A percentile compares a stretch with the other conserved stretches of the same genome.
Evolutionary conservation across 2,113 vertebrate species (phyloP).

Genomic region (Hyperoodon ampullatus): DNA sequence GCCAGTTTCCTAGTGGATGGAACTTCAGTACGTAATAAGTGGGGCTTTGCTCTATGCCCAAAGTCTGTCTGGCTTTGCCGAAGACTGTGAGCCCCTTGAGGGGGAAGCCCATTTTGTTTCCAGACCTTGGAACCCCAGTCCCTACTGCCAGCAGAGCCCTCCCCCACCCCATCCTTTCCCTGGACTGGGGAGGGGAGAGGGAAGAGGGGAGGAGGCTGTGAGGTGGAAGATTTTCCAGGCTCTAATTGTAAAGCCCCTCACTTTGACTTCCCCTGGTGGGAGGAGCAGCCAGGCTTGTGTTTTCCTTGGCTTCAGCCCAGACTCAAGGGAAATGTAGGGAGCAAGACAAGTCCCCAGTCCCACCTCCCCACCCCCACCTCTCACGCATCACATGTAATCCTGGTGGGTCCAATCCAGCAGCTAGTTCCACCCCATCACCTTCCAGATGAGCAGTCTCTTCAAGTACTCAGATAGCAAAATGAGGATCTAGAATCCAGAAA

Average conservation of each 20-base stretch:
- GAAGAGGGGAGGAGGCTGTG: neutral
- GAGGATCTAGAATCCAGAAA: neutral
- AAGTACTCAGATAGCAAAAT: neutral
- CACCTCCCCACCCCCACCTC: neutral
- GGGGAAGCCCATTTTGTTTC: constrained; percentile 59
- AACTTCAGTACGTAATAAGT: constrained; percentile 71
- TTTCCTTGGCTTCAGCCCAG: constrained; percentile 73
- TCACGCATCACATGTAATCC: neutral
- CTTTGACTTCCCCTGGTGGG: constrained; percentile 56
- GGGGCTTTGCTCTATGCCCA: constrained; percentile 42
- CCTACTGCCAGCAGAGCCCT: neutral
- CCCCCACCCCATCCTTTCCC: neutral
- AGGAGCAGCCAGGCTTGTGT: constrained; percentile 28
- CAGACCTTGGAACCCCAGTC: constrained; percentile 52
- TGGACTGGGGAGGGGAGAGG: neutral
- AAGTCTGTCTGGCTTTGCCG: constrained; percentile 72
- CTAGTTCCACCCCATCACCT: neutral
- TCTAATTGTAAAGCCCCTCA: constrained; percentile 57
- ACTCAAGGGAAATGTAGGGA: constrained; percentile 41
- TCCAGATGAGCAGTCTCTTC: neutral
- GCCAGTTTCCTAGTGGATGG: constrained; percentile 59
- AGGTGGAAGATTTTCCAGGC: constrained; percentile 69
- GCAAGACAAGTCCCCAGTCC: neutral
- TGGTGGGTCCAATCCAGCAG: neutral
- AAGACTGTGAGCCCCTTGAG: constrained; percentile 77